Base-by-base conservation (phyloP, 2,888 invertebrate species). In the Adelphocoris suturalis region DNA sequence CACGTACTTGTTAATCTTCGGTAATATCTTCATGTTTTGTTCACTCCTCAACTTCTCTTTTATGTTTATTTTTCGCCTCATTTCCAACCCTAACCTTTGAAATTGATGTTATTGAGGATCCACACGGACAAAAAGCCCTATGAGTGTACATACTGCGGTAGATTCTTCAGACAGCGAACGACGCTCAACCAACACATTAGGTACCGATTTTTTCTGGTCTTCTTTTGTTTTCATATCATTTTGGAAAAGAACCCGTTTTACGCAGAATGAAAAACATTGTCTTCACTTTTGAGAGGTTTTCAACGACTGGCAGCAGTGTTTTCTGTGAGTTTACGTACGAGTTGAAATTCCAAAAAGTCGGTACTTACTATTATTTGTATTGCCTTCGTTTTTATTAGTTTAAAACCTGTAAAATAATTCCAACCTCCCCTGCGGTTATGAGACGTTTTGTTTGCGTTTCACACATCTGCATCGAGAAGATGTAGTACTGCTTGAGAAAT, bases 51-150 rank as follows among this genome's bases (percentile, higher is more conserved):
- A 48, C 48, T 48, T 7, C 52, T 16, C 46, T 76, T 28, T 37
- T 76, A 16, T 78, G 52, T 82, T 82, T 27, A 27, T 52, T 52
- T 52, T 27, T 37, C 78, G 37, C 14, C 47, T 78, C 13, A 27
- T 85, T 52, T 55, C 13, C 27, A 48, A n/a, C 75, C 27, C 47
- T 88, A 88, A 88, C 88, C 68, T 23, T 27, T 78, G 55, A 27
- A 55, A 52, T 88, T 78, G 27, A 80, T 78, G 75, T 86, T 86
- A 85, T 85, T 48, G 88, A 88, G 88, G 88, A 88, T 88, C 78
- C 88, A 88, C 88, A 88, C 88, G 52, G 88, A 88, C 88, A 88
- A 88, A 88, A 88, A 88, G 80, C 88, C 88, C 78, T 88, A 88
- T 78, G 88, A 88, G 88, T 88, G 88, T 88, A 46, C 88, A 52